These are phyloP conservation scores for Eumacrocentrus americanus DNA, from an alignment of 2,888 invertebrate species.

Conservation along the genomic window DNA sequence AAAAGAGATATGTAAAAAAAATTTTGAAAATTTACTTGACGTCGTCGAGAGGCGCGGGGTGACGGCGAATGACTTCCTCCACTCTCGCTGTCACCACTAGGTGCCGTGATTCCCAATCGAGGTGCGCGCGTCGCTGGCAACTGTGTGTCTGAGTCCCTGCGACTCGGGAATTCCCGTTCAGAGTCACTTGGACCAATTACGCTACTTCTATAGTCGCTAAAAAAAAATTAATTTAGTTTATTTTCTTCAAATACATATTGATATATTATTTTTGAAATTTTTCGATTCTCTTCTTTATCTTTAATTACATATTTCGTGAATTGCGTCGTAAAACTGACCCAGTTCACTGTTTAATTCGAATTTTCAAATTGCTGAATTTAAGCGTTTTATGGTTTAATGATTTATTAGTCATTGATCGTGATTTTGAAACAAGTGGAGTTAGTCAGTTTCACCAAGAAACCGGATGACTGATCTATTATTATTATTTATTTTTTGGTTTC, in stretches of 20 bases:
- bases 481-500: conserved; percentile 51
- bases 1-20: conserved; percentile 3
- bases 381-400: too few relatives aligned
- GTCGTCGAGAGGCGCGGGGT: conserved; percentile 79
- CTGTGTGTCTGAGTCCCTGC: conserved; percentile 70
- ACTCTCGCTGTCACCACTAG: conserved; percentile 81
- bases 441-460: too few relatives aligned
- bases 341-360: too few relatives aligned
- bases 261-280: not conserved
- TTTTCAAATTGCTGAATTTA: too few relatives aligned
- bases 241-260: too few relatives aligned
- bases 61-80: conserved; percentile 88
- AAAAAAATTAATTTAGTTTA: too few relatives aligned
- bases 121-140: conserved; percentile 59
- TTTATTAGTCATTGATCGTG: too few relatives aligned
- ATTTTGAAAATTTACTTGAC: conserved; percentile 69
- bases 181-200: conserved; percentile 90
- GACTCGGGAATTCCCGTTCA: conserved; percentile 81
- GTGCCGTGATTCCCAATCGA: conserved; percentile 70
- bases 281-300: too few relatives aligned
- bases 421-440: too few relatives aligned
- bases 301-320: too few relatives aligned
- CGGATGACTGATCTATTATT: not conserved
- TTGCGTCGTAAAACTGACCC: too few relatives aligned
- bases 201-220: conserved; percentile 92